Base-by-base conservation (phyloP, 2,797 vertebrate species). In the Aldrovandia affinis region DNA sequence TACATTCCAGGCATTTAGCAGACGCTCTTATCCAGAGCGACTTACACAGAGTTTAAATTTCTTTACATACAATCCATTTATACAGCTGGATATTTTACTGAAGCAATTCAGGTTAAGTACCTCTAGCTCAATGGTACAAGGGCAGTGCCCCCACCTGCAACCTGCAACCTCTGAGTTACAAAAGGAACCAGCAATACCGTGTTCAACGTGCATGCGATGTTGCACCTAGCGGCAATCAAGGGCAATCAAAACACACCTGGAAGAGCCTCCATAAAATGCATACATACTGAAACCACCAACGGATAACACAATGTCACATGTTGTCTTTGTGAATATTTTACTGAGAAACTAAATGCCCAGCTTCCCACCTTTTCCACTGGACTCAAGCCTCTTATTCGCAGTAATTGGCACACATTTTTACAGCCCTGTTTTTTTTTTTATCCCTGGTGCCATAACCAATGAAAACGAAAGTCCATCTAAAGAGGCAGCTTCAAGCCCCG, bases 401-500 rank as follows among this genome's bases (percentile, higher is more conserved):
- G 42, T 77, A 47, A 47, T 77, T 22, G 36, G 52, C 30, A 57
- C 2, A 18, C 14, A 42, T 59, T 59, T 81, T 33, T 57, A 59
- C 7, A 39, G 36, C 20, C 54, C 7, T 83, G 70, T 84, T 88
- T 87, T n/a, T n/a, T n/a, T n/a, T n/a, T n/a, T n/a, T 83, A 79
- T 86, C 75, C 81, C 22, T 15, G 78, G 59, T 84, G 85, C 87
- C 87, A 86, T 52, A 83, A 83, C 50, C 61, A 85, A 59, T 88
- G 73, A 91, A 90, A 89, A 65, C 25, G 50, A 86, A 86, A 87
- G 79, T 81, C 33, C 25, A 1, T 88, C 63, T 44, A 33, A 59
- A 12, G 39, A 14, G 50, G 55, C 55, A 55, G 36, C 44, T 78
- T 79, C 61, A 89, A 89, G 88, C 86, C 7, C 28, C 10, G 15